These are phyloP conservation scores for Polymixis lichenea DNA, from an alignment of 2,888 invertebrate genomes.

Conservation along the genomic window DNA sequence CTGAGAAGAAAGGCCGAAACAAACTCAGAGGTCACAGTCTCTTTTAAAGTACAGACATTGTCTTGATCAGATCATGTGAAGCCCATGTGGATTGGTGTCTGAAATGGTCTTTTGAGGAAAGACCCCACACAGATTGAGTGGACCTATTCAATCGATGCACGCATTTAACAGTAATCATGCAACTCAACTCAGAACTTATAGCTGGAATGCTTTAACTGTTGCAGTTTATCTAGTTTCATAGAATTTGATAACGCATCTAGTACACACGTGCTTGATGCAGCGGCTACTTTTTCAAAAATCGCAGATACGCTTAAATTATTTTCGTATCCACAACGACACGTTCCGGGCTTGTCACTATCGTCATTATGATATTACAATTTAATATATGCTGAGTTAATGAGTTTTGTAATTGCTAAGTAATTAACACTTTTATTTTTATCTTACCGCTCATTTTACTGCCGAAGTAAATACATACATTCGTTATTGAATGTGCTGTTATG, in stretches of 20 bases:
- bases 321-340: conserved; percentile 5
- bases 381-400: conserved; percentile 15
- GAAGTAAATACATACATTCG: background rate
- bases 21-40: no score
- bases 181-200: no score
- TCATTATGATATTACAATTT: background rate
- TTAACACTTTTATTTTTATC: conserved; percentile 21
- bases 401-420: conserved; percentile 27
- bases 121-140: no score
- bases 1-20: no score
- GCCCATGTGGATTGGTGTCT: no score
- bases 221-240: conserved; percentile 1
- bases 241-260: conserved; percentile 24
- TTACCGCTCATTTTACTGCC: background rate
- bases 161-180: no score
- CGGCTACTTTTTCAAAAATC: background rate
- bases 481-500: background rate
- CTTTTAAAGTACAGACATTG: no score
- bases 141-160: no score
- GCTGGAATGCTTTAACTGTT: background rate
- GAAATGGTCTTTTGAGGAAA: no score
- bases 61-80: no score
- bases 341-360: background rate
- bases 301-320: background rate
- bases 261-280: background rate